Base-by-base conservation (phyloP, 2,888 invertebrate genomes). In the Entomobrya proxima region DNA sequence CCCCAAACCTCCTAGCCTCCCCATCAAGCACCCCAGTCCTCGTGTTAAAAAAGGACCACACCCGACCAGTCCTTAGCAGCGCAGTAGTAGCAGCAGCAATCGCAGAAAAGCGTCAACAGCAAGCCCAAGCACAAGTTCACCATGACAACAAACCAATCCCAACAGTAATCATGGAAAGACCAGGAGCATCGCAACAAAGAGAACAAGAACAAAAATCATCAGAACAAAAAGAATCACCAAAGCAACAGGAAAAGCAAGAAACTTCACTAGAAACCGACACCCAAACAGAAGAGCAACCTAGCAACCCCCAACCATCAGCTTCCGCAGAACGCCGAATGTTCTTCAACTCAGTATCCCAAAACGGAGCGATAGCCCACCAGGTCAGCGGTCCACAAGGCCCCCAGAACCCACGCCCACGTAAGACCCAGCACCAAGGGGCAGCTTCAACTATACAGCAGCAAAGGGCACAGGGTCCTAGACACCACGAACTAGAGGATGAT, bases 11-110 rank as follows among this genome's bases (percentile, higher is more conserved):
- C 18, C 64, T 78, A 44, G 78, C 78, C 0, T 78, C 78, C 9
- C 27, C 78, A 1, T 78, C 78, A 30, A 64, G 44, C 37, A 80
- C 80, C 0, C 80, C 80, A 30, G 69, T 80, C 1, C 69, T 80
- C 0, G 80, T 80, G 32, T 18, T 80, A 18, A 80, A 80, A n/a
- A 80, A 80, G 21, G 80, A 80, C 40, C 52, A 69, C 9, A 4
- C 30, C 7, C 47, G 69, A n/a, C 80, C 80, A 15, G 37, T 69
- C 1, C 55, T 80, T 1, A 37, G 40, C n/a, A 37, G 52, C n/a
- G 79, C 79, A 1, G 69, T 80, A 9, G 69, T 35, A n/a, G 69
- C 61, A 9, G 61, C 61, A 27, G 61, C 69, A 9, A 13, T 35
- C 11, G 37, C 35, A 32, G 37, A 32, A 18, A 69, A 69, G 35